Conservation (phyloP, 1,140 invertebrate genomes). For the Aplysia californica region DNA sequence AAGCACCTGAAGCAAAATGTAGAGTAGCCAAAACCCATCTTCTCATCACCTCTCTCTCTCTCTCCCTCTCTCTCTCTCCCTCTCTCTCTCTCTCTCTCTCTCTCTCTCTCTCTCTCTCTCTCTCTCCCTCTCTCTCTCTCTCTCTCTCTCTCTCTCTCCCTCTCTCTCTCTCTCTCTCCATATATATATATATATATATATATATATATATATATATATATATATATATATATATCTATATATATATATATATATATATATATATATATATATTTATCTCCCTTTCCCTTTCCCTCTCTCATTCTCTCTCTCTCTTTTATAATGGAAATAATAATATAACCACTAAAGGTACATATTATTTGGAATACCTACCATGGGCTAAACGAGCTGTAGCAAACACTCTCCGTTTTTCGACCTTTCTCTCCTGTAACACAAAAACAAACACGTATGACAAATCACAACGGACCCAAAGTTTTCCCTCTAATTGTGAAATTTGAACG, state of each 20-base stretch:
- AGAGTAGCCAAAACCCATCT: too few species aligned
- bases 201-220: background rate
- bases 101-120: background rate
- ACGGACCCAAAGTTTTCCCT: background rate
- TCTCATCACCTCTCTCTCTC: background rate
- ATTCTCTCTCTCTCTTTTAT: background rate
- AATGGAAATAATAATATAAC: background rate
- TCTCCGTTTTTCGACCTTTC: constrained; percentile 37
- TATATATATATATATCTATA: too few species aligned
- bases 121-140: background rate
- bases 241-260: too few species aligned
- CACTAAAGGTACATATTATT: background rate
- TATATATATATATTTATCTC: too few species aligned
- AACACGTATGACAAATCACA: background rate
- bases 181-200: background rate
- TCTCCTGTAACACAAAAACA: constrained; percentile 28
- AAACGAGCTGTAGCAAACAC: constrained; percentile 33
- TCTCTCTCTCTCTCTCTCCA: background rate
- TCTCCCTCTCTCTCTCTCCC: constrained; percentile 3
- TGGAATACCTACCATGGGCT: constrained; percentile 29
- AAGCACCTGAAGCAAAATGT: too few species aligned
- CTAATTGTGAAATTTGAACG: background rate
- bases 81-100: background rate
- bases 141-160: background rate
- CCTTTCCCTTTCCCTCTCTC: background rate